phyloP scores from a whole-genome alignment of 2,113 vertebrate species.

The Spermophilus dauricus region DNA sequence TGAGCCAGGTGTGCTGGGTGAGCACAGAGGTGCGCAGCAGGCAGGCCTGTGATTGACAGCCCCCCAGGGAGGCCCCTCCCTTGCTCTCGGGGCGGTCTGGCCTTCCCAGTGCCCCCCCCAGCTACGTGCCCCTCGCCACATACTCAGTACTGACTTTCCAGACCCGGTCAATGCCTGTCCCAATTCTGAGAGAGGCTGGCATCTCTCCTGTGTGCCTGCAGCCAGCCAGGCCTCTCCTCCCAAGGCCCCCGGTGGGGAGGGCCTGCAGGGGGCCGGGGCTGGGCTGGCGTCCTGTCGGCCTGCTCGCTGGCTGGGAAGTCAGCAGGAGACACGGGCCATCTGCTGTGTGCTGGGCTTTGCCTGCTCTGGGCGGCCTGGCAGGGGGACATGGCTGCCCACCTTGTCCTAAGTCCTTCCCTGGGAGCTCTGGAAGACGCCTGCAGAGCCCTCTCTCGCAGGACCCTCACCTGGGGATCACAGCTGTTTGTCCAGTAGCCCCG shows the following conservation, averaged over 20 bases:
- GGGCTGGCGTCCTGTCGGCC: neutral
- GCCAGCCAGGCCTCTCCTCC: too few species aligned
- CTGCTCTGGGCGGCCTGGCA: fast-evolving
- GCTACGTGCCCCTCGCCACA: neutral
- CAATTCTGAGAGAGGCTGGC: too few species aligned
- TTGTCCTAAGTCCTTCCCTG: neutral
- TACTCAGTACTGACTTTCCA: neutral
- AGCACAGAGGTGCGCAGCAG: too few species aligned
- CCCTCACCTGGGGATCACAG: neutral
- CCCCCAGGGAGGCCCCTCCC: too few species aligned
- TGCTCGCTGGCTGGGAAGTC: neutral
- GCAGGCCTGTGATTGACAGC: too few species aligned
- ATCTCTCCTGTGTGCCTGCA: too few species aligned
- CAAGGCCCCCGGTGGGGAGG: too few species aligned
- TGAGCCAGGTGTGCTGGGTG: neutral
- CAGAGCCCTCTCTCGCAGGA: neutral
- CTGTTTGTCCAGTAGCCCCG: neutral
- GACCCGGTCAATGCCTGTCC: too few species aligned
- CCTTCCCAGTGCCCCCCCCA: too few species aligned
- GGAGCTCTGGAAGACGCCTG: neutral
- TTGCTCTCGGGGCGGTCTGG: too few species aligned
- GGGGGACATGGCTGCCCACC: neutral
- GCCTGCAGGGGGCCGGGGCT: too few species aligned
- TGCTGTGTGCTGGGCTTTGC: neutral
- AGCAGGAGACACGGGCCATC: neutral